phyloP scores from a whole-genome alignment of 2,113 vertebrate genomes.

The Phylloscopus trochilus region DNA sequence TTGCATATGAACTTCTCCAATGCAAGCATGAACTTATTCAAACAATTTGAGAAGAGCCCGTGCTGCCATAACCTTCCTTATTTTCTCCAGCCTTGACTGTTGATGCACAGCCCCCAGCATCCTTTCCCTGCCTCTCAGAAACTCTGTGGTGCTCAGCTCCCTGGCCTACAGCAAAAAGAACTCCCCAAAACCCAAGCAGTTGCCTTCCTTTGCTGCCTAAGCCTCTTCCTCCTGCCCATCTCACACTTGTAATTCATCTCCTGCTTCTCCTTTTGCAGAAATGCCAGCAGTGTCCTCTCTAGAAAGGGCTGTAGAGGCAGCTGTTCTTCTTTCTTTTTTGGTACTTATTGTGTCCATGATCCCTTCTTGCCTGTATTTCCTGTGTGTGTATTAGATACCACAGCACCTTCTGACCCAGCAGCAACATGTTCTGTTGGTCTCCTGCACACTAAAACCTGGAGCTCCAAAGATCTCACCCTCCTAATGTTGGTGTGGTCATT shows the following conservation, averaged over 20 bases:
- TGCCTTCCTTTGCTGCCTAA: not conserved
- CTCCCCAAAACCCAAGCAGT: not conserved
- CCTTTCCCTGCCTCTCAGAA: not conserved
- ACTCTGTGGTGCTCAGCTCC: not conserved
- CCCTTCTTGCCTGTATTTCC: not conserved
- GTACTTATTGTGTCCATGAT: not conserved
- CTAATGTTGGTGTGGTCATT: not conserved
- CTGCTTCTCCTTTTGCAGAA: not conserved
- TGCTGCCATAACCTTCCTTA: not conserved
- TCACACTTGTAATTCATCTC: not conserved
- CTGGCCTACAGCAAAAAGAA: not conserved
- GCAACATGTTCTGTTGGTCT: fast-evolving
- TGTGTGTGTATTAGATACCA: no score
- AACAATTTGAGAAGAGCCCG: not conserved
- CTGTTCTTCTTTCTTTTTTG: not conserved
- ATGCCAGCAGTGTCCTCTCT: not conserved
- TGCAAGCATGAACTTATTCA: not conserved
- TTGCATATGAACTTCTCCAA: not conserved
- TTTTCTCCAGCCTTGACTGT: not conserved
- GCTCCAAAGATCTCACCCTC: not conserved
- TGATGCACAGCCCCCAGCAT: not conserved
- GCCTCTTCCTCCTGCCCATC: not conserved
- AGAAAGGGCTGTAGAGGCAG: not conserved
- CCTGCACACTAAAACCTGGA: not conserved
- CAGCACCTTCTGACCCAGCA: not conserved